Evolutionary conservation across 2,797 vertebrate genomes (phyloP).

Genomic region (Ctenopoma kingsleyae): DNA sequence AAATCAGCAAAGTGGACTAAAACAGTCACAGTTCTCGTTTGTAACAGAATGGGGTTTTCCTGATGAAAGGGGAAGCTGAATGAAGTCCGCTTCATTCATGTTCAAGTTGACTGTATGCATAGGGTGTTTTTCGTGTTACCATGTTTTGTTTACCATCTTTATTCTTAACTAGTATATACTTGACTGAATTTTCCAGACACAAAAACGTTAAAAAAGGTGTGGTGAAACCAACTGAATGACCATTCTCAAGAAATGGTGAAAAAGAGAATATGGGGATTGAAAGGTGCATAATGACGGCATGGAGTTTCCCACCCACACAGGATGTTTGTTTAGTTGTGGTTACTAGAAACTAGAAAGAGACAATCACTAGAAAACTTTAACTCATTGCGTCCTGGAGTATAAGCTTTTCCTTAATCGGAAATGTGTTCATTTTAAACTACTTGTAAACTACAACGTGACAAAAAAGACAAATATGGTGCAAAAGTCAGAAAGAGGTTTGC

Average conservation of each 20-base stretch:
- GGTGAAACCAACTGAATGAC: slow-evolving; percentile 29
- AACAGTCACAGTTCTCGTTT: not conserved
- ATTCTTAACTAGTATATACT: not conserved
- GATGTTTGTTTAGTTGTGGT: slow-evolving; percentile 35
- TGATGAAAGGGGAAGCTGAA: slow-evolving; percentile 36
- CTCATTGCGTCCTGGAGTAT: not conserved
- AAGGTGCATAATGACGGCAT: slow-evolving; percentile 19
- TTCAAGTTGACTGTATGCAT: not conserved
- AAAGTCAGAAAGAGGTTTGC: not conserved
- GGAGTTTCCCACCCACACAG: slow-evolving; percentile 61
- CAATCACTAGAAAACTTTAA: not conserved
- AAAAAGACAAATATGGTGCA: not conserved
- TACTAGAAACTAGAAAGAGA: slow-evolving; percentile 29
- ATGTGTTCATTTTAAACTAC: too few relatives aligned
- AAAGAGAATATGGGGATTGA: not conserved
- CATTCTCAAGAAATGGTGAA: not conserved
- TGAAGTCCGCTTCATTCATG: slow-evolving; percentile 6
- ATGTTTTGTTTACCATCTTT: too few relatives aligned
- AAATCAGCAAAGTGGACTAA: slow-evolving; percentile 21
- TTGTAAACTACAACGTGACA: not conserved
- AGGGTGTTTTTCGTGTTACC: not conserved
- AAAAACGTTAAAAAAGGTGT: not conserved
- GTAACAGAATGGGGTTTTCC: slow-evolving; percentile 34
- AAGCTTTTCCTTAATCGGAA: not conserved
- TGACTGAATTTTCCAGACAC: slow-evolving; percentile 5